phyloP scores from a whole-genome alignment of 2,888 invertebrate genomes.

The Druceiella hillmani region DNA sequence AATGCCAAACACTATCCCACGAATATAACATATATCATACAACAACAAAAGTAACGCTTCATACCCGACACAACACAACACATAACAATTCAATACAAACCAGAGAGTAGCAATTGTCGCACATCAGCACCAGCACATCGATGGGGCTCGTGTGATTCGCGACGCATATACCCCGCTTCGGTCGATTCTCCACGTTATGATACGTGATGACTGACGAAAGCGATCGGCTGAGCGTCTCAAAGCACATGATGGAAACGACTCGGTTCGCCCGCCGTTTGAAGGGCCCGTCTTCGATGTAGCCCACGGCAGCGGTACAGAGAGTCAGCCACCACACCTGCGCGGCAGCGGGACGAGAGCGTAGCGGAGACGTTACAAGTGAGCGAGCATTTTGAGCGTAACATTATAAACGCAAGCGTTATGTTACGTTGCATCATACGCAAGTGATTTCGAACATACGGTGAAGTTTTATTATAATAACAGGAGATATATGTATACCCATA shows the following conservation, averaged over 20 bases:
- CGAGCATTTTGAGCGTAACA: too few relatives aligned
- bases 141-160: constrained; percentile 99
- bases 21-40: too few relatives aligned
- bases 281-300: constrained; percentile 71
- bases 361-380: too few relatives aligned
- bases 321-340: constrained; percentile 83
- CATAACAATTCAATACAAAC: constrained; percentile 71
- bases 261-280: constrained; percentile 77
- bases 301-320: constrained; percentile 79
- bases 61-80: too few relatives aligned
- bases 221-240: constrained; percentile 87
- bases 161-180: constrained; percentile 85
- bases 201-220: constrained; percentile 85
- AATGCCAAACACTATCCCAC: too few relatives aligned
- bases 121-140: constrained; percentile 93
- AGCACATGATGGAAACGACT: constrained; percentile 80
- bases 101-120: constrained; percentile 96
- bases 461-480: too few relatives aligned
- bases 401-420: too few relatives aligned
- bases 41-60: too few relatives aligned
- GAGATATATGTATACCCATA: too few relatives aligned
- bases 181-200: constrained; percentile 82
- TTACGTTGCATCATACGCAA: too few relatives aligned
- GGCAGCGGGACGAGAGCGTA: constrained; percentile 22
- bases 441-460: too few relatives aligned